phyloP scores from a whole-genome alignment of 2,888 invertebrate genomes.

The Agrotis puta region DNA sequence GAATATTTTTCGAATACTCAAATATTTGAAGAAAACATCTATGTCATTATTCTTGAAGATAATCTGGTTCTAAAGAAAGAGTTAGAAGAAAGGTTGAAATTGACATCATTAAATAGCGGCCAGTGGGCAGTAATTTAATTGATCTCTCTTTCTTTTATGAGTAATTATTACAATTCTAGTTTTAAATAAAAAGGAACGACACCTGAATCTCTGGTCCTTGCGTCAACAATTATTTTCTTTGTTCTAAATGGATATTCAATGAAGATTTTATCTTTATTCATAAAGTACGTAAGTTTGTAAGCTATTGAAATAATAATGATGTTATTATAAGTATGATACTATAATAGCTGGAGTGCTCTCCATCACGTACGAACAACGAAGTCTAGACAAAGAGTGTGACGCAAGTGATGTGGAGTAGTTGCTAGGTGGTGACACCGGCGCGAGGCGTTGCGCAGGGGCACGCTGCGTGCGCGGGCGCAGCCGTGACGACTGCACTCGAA shows the following conservation, averaged over 20 bases:
- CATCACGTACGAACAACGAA: conserved; percentile 45
- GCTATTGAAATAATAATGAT: conserved; percentile 37
- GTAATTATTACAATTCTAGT: no score
- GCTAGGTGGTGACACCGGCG: conserved; percentile 54
- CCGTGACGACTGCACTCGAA: conserved; percentile 11
- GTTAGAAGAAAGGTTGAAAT: no score
- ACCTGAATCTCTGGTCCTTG: neutral
- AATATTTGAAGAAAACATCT: no score
- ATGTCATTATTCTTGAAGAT: no score
- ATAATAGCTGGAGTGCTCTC: conserved; percentile 28
- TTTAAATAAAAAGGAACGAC: neutral
- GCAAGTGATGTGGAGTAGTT: conserved; percentile 60
- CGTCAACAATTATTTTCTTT: conserved; percentile 19
- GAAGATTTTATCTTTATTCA: conserved; percentile 21
- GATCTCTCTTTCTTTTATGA: no score
- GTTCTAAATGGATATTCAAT: neutral
- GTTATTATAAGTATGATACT: conserved; percentile 25
- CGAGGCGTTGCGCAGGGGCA: conserved; percentile 37
- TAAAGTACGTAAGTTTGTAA: conserved; percentile 28
- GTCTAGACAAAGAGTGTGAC: conserved; percentile 65
- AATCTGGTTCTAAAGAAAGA: no score
- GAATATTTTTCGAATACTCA: no score
- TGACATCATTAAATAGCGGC: no score
- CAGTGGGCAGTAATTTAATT: no score
- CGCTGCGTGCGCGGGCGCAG: conserved; percentile 30